These are phyloP conservation scores for Protosalanx chinensis DNA, from an alignment of 2,797 vertebrate genomes.

Conservation along the genomic window DNA sequence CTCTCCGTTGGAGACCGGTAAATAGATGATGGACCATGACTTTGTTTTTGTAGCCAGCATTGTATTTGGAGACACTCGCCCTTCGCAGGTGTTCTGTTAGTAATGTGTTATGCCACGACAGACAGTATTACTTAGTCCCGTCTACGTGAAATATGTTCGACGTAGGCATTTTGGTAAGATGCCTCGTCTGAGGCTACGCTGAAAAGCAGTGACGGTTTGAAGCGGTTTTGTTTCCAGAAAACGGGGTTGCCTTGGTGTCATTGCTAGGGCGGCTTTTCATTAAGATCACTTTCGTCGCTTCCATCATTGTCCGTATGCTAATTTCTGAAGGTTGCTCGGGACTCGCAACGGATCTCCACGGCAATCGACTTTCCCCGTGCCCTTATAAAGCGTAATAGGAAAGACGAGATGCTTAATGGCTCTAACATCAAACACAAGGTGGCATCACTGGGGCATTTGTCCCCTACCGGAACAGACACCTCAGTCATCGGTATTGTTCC, in stretches of 20 bases:
- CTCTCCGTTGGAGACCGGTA: constrained; percentile 17
- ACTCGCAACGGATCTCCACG: not conserved
- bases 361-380: not conserved
- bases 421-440: not conserved
- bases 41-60: constrained; percentile 10
- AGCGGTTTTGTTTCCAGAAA: not conserved
- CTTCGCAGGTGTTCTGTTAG: constrained; percentile 24
- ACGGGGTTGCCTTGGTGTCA: not conserved
- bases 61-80: not conserved
- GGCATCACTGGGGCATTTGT: not conserved
- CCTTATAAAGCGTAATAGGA: constrained; percentile 1
- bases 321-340: not conserved
- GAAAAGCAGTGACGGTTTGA: constrained; percentile 10
- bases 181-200: constrained; percentile 7
- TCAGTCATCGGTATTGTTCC: not conserved
- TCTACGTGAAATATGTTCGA: no score
- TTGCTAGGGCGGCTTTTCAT: not conserved
- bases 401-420: not conserved
- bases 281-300: not conserved
- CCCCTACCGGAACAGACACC: not conserved
- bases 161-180: not conserved
- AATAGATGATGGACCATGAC: constrained; percentile 23
- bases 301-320: not conserved
- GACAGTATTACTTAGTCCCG: not conserved
- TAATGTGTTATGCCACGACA: constrained; percentile 12